phyloP scores from a whole-genome alignment of 2,797 vertebrate genomes.

The Syncerus caffer region DNA sequence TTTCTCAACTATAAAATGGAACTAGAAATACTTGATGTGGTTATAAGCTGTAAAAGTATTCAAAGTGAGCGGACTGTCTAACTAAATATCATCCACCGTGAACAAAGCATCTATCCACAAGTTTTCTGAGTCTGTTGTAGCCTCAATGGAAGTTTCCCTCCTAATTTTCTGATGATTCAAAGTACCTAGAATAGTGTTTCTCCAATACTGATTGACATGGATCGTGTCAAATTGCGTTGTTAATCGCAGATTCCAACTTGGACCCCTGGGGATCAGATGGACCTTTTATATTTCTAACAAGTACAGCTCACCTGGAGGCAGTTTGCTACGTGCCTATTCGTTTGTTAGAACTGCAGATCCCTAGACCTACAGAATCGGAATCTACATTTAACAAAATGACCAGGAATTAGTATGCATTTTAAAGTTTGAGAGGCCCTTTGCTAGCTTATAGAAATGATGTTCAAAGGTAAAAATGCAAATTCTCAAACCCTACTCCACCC shows the following conservation, averaged over 20 bases:
- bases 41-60: not conserved
- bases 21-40: conserved; percentile 8
- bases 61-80: not conserved
- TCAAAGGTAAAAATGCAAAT: not conserved
- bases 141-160: not conserved
- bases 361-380: not conserved
- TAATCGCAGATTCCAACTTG: not conserved
- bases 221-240: not conserved
- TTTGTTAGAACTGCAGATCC: not conserved
- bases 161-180: not conserved
- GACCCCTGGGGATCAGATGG: not conserved
- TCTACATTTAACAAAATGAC: not conserved
- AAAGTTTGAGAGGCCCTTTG: not conserved
- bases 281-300: not conserved
- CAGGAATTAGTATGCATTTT: not conserved
- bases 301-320: not conserved
- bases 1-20: not conserved
- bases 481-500: not conserved
- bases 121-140: not conserved
- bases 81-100: not conserved
- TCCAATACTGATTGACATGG: not conserved
- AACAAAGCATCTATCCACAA: not conserved
- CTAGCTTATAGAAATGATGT: not conserved
- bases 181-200: not conserved
- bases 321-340: not conserved